Conservation (phyloP, 1,140 invertebrate genomes). For the Drosophila albomicans region DNA sequence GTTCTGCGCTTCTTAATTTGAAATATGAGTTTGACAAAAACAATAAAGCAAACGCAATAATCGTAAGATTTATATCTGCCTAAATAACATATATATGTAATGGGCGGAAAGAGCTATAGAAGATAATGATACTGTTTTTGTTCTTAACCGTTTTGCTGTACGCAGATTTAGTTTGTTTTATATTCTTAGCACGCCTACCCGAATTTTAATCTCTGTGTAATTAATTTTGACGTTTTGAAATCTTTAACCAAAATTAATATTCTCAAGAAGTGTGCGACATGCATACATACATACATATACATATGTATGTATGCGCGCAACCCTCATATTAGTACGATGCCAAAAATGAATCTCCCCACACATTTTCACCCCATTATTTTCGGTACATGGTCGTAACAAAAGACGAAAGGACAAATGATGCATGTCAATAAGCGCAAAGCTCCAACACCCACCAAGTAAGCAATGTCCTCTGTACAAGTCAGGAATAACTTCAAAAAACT, state of each 20-base stretch:
- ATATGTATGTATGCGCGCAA: slow-evolving; percentile 33
- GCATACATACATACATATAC: slow-evolving; percentile 40
- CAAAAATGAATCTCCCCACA: not conserved
- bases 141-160: too few species aligned
- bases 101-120: too few species aligned
- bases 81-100: too few species aligned
- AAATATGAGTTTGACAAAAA: slow-evolving; percentile 21
- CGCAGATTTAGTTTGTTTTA: too few species aligned
- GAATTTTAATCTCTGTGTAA: slow-evolving; percentile 28
- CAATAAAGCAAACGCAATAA: too few species aligned
- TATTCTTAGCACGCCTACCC: too few species aligned
- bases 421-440: slow-evolving; percentile 56
- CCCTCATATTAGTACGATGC: slow-evolving; percentile 43
- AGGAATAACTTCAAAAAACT: slow-evolving; percentile 45
- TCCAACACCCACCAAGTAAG: slow-evolving; percentile 56
- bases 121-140: too few species aligned
- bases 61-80: too few species aligned
- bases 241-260: slow-evolving; percentile 78
- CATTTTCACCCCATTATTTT: slow-evolving; percentile 13
- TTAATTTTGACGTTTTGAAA: slow-evolving; percentile 20
- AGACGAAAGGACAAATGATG: slow-evolving; percentile 76
- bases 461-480: slow-evolving; percentile 48
- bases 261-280: slow-evolving; percentile 73
- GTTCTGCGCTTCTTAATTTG: slow-evolving; percentile 29
- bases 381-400: slow-evolving; percentile 65